A percentile compares a stretch with the other conserved stretches of the same genome.
Evolutionary conservation across 2,888 invertebrate species (phyloP).

Genomic region (Euspilapteryx auroguttella): DNA sequence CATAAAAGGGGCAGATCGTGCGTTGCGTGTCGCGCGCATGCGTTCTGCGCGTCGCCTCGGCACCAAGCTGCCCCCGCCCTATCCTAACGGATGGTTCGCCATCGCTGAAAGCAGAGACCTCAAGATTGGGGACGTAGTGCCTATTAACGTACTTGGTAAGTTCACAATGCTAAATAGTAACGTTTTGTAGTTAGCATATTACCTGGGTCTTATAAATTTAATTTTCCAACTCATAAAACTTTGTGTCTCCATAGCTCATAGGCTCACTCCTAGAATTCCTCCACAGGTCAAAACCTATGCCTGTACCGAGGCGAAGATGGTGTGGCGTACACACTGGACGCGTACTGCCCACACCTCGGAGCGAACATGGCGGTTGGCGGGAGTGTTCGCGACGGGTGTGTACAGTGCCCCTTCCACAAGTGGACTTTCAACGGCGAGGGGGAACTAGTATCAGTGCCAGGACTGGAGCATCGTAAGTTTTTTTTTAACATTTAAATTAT

Average conservation of each 20-base stretch:
- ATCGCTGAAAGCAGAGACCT: slow-evolving; percentile 70
- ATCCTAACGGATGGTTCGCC: slow-evolving; percentile 89
- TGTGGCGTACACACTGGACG: slow-evolving; percentile 71
- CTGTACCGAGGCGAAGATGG: slow-evolving; percentile 69
- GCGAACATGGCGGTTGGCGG: slow-evolving; percentile 85
- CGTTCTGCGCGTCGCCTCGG: slow-evolving; percentile 62
- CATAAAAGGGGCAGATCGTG: slow-evolving; percentile 22
- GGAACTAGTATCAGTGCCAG: slow-evolving; percentile 72
- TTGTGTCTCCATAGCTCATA: no score
- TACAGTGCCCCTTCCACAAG: slow-evolving; percentile 88
- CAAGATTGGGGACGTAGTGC: slow-evolving; percentile 50
- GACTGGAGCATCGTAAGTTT: slow-evolving; percentile 28
- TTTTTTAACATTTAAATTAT: no score
- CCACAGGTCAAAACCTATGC: slow-evolving; percentile 72
- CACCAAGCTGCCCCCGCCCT: slow-evolving; percentile 74
- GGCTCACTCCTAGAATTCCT: no score
- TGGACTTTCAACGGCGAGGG: slow-evolving; percentile 84
- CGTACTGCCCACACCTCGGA: slow-evolving; percentile 89
- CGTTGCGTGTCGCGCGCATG: slow-evolving; percentile 35
- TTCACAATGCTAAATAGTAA: no score
- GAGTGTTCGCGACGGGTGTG: slow-evolving; percentile 72
- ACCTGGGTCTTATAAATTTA: no score
- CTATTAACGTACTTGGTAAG: slow-evolving; percentile 68
- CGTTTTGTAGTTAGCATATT: no score
- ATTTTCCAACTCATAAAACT: no score